Evolutionary conservation across 2,888 invertebrate species (phyloP).

Genomic region (Melieria crassipennis): DNA sequence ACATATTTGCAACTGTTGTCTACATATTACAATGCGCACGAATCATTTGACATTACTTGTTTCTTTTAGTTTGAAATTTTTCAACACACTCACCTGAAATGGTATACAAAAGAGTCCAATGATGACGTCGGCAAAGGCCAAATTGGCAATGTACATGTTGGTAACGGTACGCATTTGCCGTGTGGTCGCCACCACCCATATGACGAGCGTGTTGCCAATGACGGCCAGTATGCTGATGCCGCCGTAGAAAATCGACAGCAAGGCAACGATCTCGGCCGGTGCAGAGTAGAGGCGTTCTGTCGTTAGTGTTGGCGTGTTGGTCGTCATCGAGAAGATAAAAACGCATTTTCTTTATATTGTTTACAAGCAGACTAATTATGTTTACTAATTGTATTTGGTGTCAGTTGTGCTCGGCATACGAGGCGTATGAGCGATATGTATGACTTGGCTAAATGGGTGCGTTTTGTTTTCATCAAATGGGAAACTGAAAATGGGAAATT

Average conservation of each 20-base stretch:
- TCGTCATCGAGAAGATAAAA: no score
- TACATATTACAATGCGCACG: no score
- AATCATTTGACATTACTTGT: no score
- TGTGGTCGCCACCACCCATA: conserved; percentile 84
- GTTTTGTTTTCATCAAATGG: no score
- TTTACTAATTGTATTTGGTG: no score
- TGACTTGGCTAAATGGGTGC: no score
- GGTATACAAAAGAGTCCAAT: conserved; percentile 88
- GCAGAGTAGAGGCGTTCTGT: conserved; percentile 76
- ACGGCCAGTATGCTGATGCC: conserved; percentile 83
- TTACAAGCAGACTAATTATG: no score
- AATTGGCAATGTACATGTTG: conserved; percentile 86
- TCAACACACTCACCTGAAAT: conserved; percentile 70
- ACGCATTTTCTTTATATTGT: no score
- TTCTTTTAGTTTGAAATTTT: neutral
- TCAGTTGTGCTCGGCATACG: no score
- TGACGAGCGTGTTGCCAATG: conserved; percentile 84
- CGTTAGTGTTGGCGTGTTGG: no score
- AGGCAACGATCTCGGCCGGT: conserved; percentile 76
- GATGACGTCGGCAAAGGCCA: conserved; percentile 86
- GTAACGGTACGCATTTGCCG: conserved; percentile 84
- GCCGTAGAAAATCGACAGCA: conserved; percentile 83
- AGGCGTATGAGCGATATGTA: no score
- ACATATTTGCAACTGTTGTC: neutral
- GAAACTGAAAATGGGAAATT: no score